Percentiles rank a stretch among this genome's conserved stretches.
These are phyloP conservation scores for Nycticorax nycticorax DNA, from an alignment of 2,113 vertebrate genomes.

Conservation along the genomic window DNA sequence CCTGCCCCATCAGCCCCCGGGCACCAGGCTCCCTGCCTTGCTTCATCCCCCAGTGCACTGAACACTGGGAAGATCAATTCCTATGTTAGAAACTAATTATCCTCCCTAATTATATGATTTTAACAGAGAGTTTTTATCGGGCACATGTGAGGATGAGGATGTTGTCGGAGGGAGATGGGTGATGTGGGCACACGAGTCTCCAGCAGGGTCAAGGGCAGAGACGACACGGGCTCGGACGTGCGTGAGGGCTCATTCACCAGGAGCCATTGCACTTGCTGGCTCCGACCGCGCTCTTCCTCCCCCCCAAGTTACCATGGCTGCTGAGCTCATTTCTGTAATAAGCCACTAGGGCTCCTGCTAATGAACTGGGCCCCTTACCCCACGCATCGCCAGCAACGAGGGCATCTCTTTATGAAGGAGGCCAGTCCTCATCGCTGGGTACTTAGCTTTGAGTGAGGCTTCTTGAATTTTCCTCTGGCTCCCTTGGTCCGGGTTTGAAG, in stretches of 20 bases:
- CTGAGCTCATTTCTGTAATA: not conserved
- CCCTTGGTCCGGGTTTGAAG: not conserved
- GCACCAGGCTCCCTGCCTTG: not conserved
- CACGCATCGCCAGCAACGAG: accelerated
- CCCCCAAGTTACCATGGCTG: not conserved
- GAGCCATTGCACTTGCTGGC: accelerated
- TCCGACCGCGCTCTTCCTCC: not conserved
- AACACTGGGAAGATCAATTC: not conserved
- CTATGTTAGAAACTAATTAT: not conserved
- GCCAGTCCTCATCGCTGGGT: not conserved
- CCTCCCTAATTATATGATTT: not conserved
- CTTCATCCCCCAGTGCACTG: not conserved
- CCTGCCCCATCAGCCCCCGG: not conserved
- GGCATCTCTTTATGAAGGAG: not conserved
- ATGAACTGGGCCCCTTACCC: not conserved
- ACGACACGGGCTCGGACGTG: accelerated
- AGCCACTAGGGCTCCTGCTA: not conserved
- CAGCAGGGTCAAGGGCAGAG: not conserved
- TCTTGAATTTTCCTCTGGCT: not conserved
- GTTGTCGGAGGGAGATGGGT: not conserved
- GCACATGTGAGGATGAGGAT: accelerated
- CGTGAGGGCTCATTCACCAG: not conserved
- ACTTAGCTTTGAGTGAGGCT: not conserved
- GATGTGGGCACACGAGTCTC: accelerated
- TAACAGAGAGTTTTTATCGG: accelerated